Conservation (phyloP, 2,888 invertebrate species). For the Myopa tessellatipennis region DNA sequence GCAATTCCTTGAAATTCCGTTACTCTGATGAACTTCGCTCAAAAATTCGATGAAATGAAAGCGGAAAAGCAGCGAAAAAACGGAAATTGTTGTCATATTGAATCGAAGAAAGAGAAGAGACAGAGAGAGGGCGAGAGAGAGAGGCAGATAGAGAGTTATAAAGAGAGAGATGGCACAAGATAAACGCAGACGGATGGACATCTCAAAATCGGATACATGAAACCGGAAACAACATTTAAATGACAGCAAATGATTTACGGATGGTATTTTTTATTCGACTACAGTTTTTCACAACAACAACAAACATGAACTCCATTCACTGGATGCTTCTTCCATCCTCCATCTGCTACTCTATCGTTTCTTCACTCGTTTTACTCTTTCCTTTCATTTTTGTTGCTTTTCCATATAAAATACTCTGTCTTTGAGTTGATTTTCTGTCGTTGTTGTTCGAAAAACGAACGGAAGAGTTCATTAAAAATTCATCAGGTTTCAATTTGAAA, state of each 20-base stretch:
- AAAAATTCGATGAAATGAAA: background rate
- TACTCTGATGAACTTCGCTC: background rate
- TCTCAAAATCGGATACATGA: constrained; percentile 26
- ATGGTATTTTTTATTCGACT: background rate
- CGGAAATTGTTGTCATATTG: constrained; percentile 29
- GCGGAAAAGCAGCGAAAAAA: background rate
- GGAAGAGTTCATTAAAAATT: constrained; percentile 41
- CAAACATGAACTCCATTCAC: background rate
- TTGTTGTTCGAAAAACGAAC: constrained; percentile 5
- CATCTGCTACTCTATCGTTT: background rate
- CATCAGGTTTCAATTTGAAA: constrained; percentile 41
- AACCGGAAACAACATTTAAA: constrained; percentile 39
- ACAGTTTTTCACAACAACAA: background rate
- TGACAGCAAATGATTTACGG: constrained; percentile 33
- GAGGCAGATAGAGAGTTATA: too few species aligned
- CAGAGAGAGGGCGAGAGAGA: background rate
- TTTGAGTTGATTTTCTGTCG: background rate
- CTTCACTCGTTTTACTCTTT: background rate
- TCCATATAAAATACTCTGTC: background rate
- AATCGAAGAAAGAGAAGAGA: background rate
- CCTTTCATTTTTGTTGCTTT: background rate
- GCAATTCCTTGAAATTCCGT: too few species aligned
- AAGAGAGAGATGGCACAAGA: too few species aligned
- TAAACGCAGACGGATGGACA: background rate
- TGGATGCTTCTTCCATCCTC: background rate